phyloP scores from a whole-genome alignment of 1,140 invertebrate genomes.

The Mactra quadrangularis region DNA sequence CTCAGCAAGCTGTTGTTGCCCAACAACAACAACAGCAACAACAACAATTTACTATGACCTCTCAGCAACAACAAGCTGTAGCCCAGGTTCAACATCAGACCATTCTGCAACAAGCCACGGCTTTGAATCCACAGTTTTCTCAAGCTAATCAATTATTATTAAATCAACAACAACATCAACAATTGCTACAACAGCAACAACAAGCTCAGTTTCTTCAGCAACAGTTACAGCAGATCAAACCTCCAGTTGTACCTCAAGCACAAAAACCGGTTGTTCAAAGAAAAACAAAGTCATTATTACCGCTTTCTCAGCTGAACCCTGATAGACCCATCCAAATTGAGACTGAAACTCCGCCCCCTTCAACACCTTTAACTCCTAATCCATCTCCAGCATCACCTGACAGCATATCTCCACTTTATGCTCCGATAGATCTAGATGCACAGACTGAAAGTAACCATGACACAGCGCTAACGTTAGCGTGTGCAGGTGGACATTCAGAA shows the following conservation, averaged over 20 bases:
- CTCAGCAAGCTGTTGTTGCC: constrained; percentile 43
- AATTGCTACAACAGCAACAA: constrained; percentile 78
- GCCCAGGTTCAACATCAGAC: constrained; percentile 52
- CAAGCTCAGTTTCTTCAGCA: constrained; percentile 83
- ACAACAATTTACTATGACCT: constrained; percentile 41
- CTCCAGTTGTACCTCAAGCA: constrained; percentile 54
- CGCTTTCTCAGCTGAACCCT: constrained; percentile 29
- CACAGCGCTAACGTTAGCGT: constrained; percentile 98
- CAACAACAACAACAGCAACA: constrained; percentile 62
- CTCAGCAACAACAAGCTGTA: constrained; percentile 45
- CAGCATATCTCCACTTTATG: constrained; percentile 73
- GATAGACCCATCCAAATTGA: constrained; percentile 63
- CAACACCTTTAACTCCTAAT: constrained; percentile 73
- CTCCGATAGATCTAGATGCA: constrained; percentile 92
- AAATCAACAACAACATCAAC: constrained; percentile 78
- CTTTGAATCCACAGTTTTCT: constrained; percentile 44
- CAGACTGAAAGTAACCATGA: constrained; percentile 99
- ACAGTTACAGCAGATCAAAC: constrained; percentile 76
- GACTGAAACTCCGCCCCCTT: constrained; percentile 72
- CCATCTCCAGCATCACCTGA: constrained; percentile 78
- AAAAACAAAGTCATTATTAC: constrained; percentile 48
- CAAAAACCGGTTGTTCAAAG: constrained; percentile 41
- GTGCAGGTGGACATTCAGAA: constrained; percentile 98
- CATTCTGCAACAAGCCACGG: constrained; percentile 43
- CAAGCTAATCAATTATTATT: constrained; percentile 65